Evolutionary conservation across 2,888 invertebrate genomes (phyloP).

Genomic region (Dryobotodes eremita): DNA sequence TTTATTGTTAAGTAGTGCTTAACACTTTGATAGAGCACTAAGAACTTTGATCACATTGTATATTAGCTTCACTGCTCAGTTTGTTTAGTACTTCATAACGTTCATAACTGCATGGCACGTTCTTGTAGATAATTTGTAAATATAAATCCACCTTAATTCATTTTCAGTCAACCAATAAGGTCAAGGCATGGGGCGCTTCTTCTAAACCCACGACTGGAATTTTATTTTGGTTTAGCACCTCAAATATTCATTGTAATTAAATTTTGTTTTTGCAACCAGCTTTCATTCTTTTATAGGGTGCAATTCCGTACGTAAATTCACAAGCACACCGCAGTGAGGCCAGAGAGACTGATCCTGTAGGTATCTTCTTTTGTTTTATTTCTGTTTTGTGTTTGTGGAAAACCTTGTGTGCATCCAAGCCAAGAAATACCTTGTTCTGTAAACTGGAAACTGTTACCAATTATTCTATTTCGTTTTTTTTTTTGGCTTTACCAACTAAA

Average conservation of each 20-base stretch:
- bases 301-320: conserved; percentile 90
- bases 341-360: conserved; percentile 93
- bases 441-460: not conserved
- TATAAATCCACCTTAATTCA: not conserved
- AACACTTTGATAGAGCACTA: conserved; percentile 35
- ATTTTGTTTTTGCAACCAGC: conserved; percentile 89
- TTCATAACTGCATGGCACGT: conserved; percentile 54
- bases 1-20: conserved; percentile 25
- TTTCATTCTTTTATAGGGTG: conserved; percentile 92
- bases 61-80: conserved; percentile 31
- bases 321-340: conserved; percentile 85
- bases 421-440: conserved; percentile 49
- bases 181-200: conserved; percentile 67
- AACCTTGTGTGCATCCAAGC: conserved; percentile 25
- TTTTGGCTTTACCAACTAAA: not conserved
- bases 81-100: conserved; percentile 33
- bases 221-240: conserved; percentile 30
- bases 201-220: conserved; percentile 65
- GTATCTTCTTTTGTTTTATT: conserved; percentile 89
- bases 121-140: conserved; percentile 57
- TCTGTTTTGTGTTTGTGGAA: conserved; percentile 67
- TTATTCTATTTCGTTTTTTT: not conserved
- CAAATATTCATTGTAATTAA: conserved; percentile 63
- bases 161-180: conserved; percentile 45
- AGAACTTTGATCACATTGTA: conserved; percentile 21